These are phyloP conservation scores for Limnephilus lunatus DNA, from an alignment of 2,888 invertebrate genomes.

Conservation along the genomic window DNA sequence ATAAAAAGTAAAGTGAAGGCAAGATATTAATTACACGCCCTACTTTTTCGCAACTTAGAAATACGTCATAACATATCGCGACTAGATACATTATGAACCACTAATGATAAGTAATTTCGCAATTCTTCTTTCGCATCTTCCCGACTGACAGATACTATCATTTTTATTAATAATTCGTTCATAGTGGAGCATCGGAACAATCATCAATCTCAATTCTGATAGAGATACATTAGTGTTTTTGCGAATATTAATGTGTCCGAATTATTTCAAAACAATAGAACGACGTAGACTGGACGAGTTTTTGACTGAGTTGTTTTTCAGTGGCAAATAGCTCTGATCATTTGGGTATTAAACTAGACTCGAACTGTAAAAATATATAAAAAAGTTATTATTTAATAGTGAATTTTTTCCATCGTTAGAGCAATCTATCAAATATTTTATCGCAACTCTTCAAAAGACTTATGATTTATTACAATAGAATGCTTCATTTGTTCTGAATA, in stretches of 20 bases:
- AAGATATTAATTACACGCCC: not conserved
- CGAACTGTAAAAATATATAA: not conserved
- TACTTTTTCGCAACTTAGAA: not conserved
- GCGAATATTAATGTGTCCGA: not conserved
- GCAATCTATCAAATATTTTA: not conserved
- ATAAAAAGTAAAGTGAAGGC: not conserved
- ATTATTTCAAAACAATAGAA: not conserved
- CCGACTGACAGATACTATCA: not conserved
- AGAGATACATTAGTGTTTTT: not conserved
- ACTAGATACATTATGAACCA: not conserved
- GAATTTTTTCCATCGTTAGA: not conserved
- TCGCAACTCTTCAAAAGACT: not conserved
- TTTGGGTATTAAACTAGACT: not conserved
- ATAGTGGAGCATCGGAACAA: not conserved
- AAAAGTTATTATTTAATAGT: not conserved
- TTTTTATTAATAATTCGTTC: not conserved
- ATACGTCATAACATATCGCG: not conserved
- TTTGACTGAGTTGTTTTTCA: not conserved
- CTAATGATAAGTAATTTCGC: not conserved
- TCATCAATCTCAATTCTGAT: not conserved
- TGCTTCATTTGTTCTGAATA: not conserved
- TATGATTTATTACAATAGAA: not conserved
- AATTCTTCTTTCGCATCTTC: not conserved
- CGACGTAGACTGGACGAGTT: not conserved
- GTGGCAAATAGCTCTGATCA: not conserved